Base-by-base conservation (phyloP, 2,113 vertebrate genomes). In the Pangasianodon gigas region DNA sequence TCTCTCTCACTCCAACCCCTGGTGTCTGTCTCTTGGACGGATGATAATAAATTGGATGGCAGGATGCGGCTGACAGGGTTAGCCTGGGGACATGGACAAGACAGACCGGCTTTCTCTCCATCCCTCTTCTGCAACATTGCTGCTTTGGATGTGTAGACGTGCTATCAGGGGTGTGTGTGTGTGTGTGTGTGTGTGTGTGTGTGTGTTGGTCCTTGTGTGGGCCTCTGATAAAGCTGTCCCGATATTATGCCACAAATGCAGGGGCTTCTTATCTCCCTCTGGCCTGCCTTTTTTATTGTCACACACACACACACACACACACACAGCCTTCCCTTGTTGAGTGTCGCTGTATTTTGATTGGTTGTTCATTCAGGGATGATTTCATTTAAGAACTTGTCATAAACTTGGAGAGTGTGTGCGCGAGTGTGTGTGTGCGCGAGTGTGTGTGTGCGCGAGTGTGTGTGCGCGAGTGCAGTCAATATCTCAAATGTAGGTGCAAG, bases 161-260 rank as follows among this genome's bases (percentile, higher is more conserved):
- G 52, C 62, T 69, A 44, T 88, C 89, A 56, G 82, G 88, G 32
- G 91, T 56, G 88, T 46, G 88, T 90, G 85, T 77, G 52, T 74
- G 91, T 79, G 89, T 80, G 87, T 74, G 79, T 48, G 77, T 87
- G 79, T 18, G 91, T 74, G 88, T 91, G 86, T 44, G 60, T 58
- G 81, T 87, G 85, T 90, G 85, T 51, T 54, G 91, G 90, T 89
- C 83, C 80, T 85, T 56, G 77, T 8, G 10, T 74, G 86, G 83
- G 84, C 80, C 85, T 60, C 90, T 90, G 95, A 96, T 96, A 95
- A 96, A 96, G 95, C 93, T 93, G 92, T 96, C 93, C 51, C 84
- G 69, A 95, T 96, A 95, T 95, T 95, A 93, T 90, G 92, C 93
- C 69, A 80, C 87, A 88, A 94, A 93, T 91, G 90, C 94, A 92